Conservation (phyloP, 1,140 invertebrate genomes). For the Lucilia sericata region DNA sequence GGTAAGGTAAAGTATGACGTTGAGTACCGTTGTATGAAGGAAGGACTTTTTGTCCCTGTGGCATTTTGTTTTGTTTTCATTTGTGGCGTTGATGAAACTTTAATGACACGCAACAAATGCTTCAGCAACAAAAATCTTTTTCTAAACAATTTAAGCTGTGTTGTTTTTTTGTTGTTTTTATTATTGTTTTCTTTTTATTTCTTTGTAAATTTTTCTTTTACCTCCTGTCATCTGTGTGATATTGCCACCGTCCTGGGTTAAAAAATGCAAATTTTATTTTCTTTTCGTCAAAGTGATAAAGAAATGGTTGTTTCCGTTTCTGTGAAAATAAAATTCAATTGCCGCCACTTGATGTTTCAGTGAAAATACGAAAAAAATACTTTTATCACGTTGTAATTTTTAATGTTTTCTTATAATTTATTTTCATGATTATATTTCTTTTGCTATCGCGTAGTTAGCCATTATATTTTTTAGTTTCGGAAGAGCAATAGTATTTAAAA, state of each 20-base stretch:
- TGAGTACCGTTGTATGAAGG: background rate
- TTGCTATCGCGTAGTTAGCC: too few species aligned
- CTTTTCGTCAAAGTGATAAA: slow-evolving; percentile 34
- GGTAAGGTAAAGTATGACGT: background rate
- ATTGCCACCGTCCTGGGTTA: background rate
- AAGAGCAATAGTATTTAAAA: background rate
- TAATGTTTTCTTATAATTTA: slow-evolving; percentile 40
- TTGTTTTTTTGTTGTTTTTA: background rate
- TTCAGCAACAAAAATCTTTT: slow-evolving; percentile 37
- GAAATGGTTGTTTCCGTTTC: slow-evolving; percentile 10
- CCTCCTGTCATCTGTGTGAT: background rate
- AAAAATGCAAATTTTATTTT: slow-evolving; percentile 36
- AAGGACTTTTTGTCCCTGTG: slow-evolving; percentile 16
- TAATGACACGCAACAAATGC: slow-evolving; percentile 49
- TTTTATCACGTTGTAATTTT: background rate
- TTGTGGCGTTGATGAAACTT: slow-evolving; percentile 46
- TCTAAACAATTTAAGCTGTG: slow-evolving; percentile 46
- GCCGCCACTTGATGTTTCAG: background rate
- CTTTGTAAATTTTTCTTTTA: background rate
- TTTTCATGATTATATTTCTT: background rate
- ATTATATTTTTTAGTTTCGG: too few species aligned
- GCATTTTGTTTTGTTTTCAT: slow-evolving; percentile 45
- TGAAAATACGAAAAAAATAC: background rate
- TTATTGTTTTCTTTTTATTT: background rate
- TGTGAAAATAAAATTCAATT: slow-evolving; percentile 24